phyloP scores from a whole-genome alignment of 2,888 invertebrate genomes.

The Synanthedon vespiformis region DNA sequence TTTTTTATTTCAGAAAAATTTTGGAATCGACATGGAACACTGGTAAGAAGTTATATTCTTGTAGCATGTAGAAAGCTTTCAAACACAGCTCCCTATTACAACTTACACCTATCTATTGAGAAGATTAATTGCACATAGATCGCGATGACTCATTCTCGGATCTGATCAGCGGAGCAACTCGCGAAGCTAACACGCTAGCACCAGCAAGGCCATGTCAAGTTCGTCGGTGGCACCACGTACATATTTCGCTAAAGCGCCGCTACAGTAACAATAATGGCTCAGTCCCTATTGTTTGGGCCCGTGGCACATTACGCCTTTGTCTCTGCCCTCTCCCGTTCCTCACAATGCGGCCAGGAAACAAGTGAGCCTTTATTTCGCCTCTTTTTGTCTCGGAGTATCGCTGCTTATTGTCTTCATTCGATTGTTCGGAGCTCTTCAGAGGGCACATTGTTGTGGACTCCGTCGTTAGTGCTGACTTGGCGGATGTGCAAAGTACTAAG shows the following conservation, averaged over 20 bases:
- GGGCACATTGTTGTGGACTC: slow-evolving; percentile 68
- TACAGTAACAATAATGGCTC: slow-evolving; percentile 69
- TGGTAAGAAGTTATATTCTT: too few relatives aligned
- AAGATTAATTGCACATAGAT: too few relatives aligned
- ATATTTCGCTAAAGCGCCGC: slow-evolving; percentile 62
- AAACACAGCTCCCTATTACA: too few relatives aligned
- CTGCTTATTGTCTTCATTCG: slow-evolving; percentile 73
- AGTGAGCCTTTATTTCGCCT: slow-evolving; percentile 73
- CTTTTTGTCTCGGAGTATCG: slow-evolving; percentile 73
- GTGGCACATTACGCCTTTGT: slow-evolving; percentile 72
- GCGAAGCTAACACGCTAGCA: background rate
- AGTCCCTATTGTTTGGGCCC: slow-evolving; percentile 67
- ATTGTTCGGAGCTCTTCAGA: slow-evolving; percentile 71
- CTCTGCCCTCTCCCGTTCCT: slow-evolving; percentile 70
- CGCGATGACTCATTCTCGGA: too few relatives aligned
- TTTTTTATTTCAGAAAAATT: too few relatives aligned
- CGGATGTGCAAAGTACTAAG: slow-evolving; percentile 64
- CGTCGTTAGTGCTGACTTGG: slow-evolving; percentile 65
- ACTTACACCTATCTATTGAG: too few relatives aligned
- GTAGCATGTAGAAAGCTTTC: too few relatives aligned
- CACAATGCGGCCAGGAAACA: slow-evolving; percentile 72
- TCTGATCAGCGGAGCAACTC: background rate
- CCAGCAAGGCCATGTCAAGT: slow-evolving; percentile 56
- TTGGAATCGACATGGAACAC: too few relatives aligned
- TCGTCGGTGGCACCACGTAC: slow-evolving; percentile 57